These are phyloP conservation scores for Drosophila multiciliata DNA, from an alignment of 2,888 invertebrate species.

Conservation along the genomic window DNA sequence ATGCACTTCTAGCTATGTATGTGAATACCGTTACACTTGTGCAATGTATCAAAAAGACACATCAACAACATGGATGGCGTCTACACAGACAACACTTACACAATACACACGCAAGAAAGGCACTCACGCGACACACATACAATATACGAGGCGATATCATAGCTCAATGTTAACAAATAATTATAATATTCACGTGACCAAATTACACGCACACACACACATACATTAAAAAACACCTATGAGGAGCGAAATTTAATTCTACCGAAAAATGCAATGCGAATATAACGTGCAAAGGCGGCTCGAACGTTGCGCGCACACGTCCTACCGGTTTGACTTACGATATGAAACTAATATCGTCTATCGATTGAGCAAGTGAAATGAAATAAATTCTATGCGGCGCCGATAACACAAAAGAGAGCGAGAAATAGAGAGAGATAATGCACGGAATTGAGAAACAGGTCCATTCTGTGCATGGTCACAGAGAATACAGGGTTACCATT, in stretches of 20 bases:
- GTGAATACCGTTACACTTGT: conserved; percentile 78
- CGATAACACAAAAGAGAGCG: conserved; percentile 40
- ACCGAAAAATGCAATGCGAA: conserved; percentile 54
- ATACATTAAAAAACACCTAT: conserved; percentile 30
- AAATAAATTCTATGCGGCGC: conserved; percentile 50
- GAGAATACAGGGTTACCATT: conserved; percentile 6
- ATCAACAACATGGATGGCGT: conserved; percentile 34
- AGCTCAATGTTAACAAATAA: conserved; percentile 44
- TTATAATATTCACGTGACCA: conserved; percentile 67
- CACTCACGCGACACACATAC: conserved; percentile 17
- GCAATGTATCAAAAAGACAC: conserved; percentile 75
- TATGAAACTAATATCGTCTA: conserved; percentile 56
- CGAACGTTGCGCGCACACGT: conserved; percentile 42
- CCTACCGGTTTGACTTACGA: conserved; percentile 48
- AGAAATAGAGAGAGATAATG: conserved; percentile 7
- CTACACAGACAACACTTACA: conserved; percentile 67
- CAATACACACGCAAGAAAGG: conserved; percentile 30
- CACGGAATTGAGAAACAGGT: conserved; percentile 44
- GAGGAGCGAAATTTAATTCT: conserved; percentile 62
- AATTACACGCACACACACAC: conserved; percentile 20
- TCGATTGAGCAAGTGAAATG: conserved; percentile 60
- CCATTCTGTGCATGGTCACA: conserved; percentile 32
- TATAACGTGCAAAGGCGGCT: conserved; percentile 45
- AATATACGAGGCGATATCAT: conserved; percentile 35
- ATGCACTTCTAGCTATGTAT: conserved; percentile 66